These are phyloP conservation scores for Diplazon laetatorius DNA, from an alignment of 2,888 invertebrate genomes.

Conservation along the genomic window DNA sequence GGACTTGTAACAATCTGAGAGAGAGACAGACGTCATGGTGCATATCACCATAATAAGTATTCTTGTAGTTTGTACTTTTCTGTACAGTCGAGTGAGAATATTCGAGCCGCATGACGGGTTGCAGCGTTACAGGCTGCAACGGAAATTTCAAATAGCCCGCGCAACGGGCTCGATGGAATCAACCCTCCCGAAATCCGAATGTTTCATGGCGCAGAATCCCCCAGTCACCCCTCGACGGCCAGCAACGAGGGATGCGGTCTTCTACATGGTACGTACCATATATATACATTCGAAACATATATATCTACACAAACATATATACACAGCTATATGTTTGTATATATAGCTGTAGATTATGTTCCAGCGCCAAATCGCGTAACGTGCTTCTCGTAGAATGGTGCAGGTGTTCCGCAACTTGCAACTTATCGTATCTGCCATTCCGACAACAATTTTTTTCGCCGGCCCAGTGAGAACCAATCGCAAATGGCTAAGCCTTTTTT, in stretches of 20 bases:
- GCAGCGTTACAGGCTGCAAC: neutral
- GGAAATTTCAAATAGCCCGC: neutral
- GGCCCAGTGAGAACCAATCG: constrained; percentile 70
- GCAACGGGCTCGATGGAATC: neutral
- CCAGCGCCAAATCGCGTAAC: constrained; percentile 60
- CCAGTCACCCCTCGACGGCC: neutral
- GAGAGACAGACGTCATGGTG: no score
- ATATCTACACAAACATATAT: neutral
- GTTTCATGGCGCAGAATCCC: constrained; percentile 34
- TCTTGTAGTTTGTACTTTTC: no score
- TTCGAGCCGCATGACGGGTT: no score
- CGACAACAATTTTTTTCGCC: constrained; percentile 70
- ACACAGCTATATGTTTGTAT: neutral
- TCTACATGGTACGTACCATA: neutral
- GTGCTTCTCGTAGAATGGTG: constrained; percentile 68
- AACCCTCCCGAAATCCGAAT: neutral
- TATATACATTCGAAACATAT: neutral
- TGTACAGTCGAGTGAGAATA: no score
- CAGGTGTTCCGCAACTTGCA: constrained; percentile 68
- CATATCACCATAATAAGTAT: no score
- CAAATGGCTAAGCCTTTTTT: neutral
- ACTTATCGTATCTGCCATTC: constrained; percentile 66
- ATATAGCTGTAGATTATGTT: constrained; percentile 26
- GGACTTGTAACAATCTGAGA: no score
- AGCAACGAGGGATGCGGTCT: neutral